Evolutionary conservation across 2,113 vertebrate genomes (phyloP), one percentile per base, ranked within the genome.

Genomic region (Smithornis capensis): DNA sequence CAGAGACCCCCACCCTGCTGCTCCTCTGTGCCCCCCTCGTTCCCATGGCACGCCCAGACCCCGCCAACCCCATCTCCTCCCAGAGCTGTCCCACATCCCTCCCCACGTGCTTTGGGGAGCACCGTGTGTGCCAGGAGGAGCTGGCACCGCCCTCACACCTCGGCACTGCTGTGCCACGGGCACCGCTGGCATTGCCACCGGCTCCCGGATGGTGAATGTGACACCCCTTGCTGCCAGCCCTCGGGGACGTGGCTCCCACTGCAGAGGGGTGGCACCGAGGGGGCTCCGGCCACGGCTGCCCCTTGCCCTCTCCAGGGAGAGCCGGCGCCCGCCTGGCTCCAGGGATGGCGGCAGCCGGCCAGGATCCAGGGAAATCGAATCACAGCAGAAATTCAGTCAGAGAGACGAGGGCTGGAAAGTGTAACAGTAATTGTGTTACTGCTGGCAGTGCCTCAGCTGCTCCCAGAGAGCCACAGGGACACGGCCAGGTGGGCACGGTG

Each of bases 121-220:
- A 9, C 25, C 12, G 5, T 0, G 10, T 3, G 7, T 11, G 16
- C 79, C 9, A 8, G 23, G n/a, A 4, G 5, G 31, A 27, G 25
- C 21, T 7, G 50, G 44, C 86, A 69, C 28, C 1, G 2, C 50
- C 77, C 57, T 47, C 47, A 2, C 1, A 0, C 31, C 59, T 35
- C 2, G 5, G 57, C 68, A 22, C 28, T 2, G 67, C 65, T 59
- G 17, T 1, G 23, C 47, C 57, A 4, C 9, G 0, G 4, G 59
- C 63, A 45, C 22, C 63, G 2, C 12, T 8, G 44, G 64, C 84
- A 70, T 2, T 2, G 1, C 62, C 7, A 1, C 3, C 3, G 10
- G 18, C 16, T 0, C 71, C 29, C 1, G 2, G 56, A 11, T 6
- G 4, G 0, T 0, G 4, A 15, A 12, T 2, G 21, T 3, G 10